Evolutionary conservation across 2,888 invertebrate genomes (phyloP).

Genomic region (Hoplodrina blanda): DNA sequence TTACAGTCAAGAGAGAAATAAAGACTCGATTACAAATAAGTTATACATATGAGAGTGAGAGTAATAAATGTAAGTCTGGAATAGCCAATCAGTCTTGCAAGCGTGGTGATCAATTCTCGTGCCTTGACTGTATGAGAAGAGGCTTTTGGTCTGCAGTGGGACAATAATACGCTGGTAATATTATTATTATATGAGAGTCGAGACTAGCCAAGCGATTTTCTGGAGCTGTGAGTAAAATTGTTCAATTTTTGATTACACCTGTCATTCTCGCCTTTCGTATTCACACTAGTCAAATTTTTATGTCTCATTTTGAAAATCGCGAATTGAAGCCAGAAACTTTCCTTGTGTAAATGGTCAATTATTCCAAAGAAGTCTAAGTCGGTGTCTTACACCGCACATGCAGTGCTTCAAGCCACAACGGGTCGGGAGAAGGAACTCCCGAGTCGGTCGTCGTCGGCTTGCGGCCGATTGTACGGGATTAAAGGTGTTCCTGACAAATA

Average conservation of each 20-base stretch:
- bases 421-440: conserved; percentile 44
- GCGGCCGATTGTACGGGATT: conserved; percentile 66
- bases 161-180: too few species aligned
- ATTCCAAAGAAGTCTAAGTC: conserved; percentile 48
- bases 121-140: too few species aligned
- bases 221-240: too few species aligned
- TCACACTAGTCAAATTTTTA: neutral
- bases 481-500: conserved; percentile 63
- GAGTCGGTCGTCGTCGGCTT: conserved; percentile 42
- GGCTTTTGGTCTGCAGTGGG: too few species aligned
- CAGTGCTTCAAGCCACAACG: conserved; percentile 67
- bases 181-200: too few species aligned
- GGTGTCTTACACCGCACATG: conserved; percentile 63
- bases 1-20: neutral
- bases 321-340: neutral
- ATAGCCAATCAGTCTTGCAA: too few species aligned
- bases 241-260: neutral
- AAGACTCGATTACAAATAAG: neutral
- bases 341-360: conserved; percentile 3
- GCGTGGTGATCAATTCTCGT: too few species aligned
- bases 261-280: neutral
- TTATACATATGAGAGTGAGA: too few species aligned
- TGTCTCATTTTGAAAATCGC: neutral
- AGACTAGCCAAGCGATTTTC: too few species aligned
- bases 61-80: too few species aligned